Evolutionary conservation across 2,113 vertebrate species (phyloP).

Genomic region (Brachirus orientalis): DNA sequence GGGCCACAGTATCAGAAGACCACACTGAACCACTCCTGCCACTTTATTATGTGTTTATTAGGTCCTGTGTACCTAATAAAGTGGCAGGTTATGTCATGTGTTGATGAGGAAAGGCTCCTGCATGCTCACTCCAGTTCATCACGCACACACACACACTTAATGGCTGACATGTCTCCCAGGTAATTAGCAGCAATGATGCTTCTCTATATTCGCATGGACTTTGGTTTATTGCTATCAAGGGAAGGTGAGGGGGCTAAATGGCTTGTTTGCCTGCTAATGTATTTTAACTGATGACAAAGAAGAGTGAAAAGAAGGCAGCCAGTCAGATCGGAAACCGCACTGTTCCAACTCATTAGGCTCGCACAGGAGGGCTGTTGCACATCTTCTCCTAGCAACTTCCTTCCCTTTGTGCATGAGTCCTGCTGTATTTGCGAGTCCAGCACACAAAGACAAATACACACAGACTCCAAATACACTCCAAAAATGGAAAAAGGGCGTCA

Average conservation of each 20-base stretch:
- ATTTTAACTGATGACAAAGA: slow-evolving; percentile 45
- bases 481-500: not conserved
- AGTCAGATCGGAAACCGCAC: slow-evolving; percentile 41
- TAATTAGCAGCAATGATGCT: slow-evolving; percentile 43
- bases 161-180: slow-evolving; percentile 11
- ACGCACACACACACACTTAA: not conserved
- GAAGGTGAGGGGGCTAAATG: slow-evolving; percentile 32
- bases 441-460: slow-evolving; percentile 10
- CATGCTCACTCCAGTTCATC: not conserved
- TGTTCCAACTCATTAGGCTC: slow-evolving; percentile 32
- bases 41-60: too few species aligned
- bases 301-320: slow-evolving; percentile 34
- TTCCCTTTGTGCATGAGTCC: slow-evolving; percentile 16
- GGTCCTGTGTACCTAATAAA: too few species aligned
- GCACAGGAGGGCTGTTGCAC: slow-evolving; percentile 15
- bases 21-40: too few species aligned
- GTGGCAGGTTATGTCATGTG: too few species aligned
- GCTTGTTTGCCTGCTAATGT: slow-evolving; percentile 40
- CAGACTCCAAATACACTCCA: not conserved
- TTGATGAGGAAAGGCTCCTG: slow-evolving; percentile 20
- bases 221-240: slow-evolving; percentile 38
- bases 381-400: slow-evolving; percentile 42
- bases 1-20: too few species aligned
- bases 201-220: slow-evolving; percentile 32
- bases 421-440: slow-evolving; percentile 3